Conservation (phyloP, 2,797 vertebrate species). For the Leucoraja ocellata region DNA sequence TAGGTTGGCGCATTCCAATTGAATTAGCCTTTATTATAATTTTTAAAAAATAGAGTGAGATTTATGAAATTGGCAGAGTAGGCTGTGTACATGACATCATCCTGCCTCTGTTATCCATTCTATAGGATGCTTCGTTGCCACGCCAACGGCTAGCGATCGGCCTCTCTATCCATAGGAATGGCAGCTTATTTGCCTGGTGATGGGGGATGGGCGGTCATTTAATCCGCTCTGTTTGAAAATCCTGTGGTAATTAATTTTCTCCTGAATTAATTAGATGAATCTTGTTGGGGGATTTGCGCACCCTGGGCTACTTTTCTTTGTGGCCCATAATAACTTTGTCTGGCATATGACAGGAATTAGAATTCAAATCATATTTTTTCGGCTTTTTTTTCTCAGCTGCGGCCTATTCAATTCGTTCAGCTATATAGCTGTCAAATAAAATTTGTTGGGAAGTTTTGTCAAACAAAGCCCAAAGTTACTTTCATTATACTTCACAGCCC, state of each 20-base stretch:
- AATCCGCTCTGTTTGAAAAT: slow-evolving; percentile 55
- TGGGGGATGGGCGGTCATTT: slow-evolving; percentile 55
- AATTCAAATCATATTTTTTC: slow-evolving; percentile 46
- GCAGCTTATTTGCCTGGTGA: slow-evolving; percentile 59
- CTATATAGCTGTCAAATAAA: slow-evolving; percentile 37
- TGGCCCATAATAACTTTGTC: slow-evolving; percentile 45
- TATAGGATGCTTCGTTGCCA: slow-evolving; percentile 70
- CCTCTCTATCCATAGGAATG: slow-evolving; percentile 60
- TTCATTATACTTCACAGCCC: slow-evolving; percentile 34
- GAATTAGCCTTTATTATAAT: background rate
- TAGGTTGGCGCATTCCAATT: background rate
- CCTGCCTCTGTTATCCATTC: slow-evolving; percentile 45
- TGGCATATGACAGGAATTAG: slow-evolving; percentile 46
- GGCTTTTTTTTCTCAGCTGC: slow-evolving; percentile 48
- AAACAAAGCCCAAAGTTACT: slow-evolving; percentile 37
- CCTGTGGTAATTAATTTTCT: slow-evolving; percentile 69
- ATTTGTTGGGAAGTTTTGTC: slow-evolving; percentile 39
- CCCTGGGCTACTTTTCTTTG: slow-evolving; percentile 41
- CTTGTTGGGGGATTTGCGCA: slow-evolving; percentile 47
- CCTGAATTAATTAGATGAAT: slow-evolving; percentile 68
- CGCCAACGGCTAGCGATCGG: slow-evolving; percentile 60
- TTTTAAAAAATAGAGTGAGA: background rate
- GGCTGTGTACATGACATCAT: slow-evolving; percentile 14
- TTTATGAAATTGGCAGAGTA: slow-evolving; percentile 21
- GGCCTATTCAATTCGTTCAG: slow-evolving; percentile 41